Evolutionary conservation across 2,888 invertebrate genomes (phyloP), one percentile per base, ranked within the genome.

Genomic region (Apodemia mormo): DNA sequence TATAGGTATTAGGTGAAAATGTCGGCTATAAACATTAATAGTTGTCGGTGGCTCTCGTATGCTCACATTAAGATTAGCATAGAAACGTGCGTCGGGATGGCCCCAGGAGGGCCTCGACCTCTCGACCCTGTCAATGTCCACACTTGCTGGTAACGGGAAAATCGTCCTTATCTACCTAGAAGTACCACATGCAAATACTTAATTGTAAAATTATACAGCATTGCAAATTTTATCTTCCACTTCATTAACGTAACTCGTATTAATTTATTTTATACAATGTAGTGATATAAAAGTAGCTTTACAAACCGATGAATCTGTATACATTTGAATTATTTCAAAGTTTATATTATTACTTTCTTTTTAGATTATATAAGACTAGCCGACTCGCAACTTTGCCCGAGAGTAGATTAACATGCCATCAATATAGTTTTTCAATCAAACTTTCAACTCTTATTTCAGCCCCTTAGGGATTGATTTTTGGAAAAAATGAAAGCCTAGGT

Each of bases 121-220:
- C 83, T 87, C 90, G 92, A 91, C 91, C 92, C 90, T 89, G 87
- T 91, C 91, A 86, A 85, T 84, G 85, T 85, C 85, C 85, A 85
- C 87, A 86, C 86, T 88, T 81, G 84, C 87, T 83, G 81, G 84
- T 92, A 92, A 92, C 91, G 91, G 90, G 87, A 91, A 85, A 83
- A 84, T 79, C 82, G 83, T 88, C 89, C 88, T 88, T 89, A 54
- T 54, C 54, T 54, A 54, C 54, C 86, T 81, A 65, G 65, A 29
- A 68, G 65, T 69, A 69, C 61, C 68, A 33, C 40, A 69, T 66
- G 69, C 69, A 69, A 69, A 69, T 69, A 43, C 69, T 69, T 69
- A 69, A 69, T 69, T 69, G 69, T 69, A 69, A 52, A 69, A 69
- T 69, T 69, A 69, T 69, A 69, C 69, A 43, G 22, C 65, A 54